Evolutionary conservation across 2,113 vertebrate species (phyloP).

Genomic region (Microcebus lehilahytsara): DNA sequence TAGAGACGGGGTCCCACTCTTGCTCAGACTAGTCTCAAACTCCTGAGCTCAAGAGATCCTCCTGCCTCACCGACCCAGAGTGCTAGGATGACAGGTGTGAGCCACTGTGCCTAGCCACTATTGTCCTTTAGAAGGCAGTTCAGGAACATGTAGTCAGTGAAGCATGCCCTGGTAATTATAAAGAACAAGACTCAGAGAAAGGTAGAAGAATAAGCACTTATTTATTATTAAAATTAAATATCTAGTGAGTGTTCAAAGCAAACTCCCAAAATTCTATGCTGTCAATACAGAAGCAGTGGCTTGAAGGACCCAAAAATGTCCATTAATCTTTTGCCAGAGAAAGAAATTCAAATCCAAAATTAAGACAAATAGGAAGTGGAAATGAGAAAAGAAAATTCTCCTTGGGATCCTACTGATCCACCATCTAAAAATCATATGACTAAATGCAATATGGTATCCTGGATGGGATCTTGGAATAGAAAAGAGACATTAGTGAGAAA

Average conservation of each 20-base stretch:
- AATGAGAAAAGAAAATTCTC: neutral
- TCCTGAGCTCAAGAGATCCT: no score
- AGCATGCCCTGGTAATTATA: neutral
- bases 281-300: neutral
- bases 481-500: neutral
- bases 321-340: constrained; percentile 26
- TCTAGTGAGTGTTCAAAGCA: neutral
- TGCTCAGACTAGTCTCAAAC: no score
- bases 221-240: constrained; percentile 29
- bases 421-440: neutral
- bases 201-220: neutral
- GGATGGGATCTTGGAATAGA: neutral
- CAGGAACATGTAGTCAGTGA: neutral
- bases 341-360: constrained; percentile 19
- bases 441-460: neutral
- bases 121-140: neutral
- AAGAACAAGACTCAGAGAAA: constrained; percentile 4
- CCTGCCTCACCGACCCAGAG: no score
- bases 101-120: neutral
- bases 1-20: no score
- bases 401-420: neutral
- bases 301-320: neutral
- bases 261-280: neutral
- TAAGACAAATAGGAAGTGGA: neutral
- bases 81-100: no score